A percentile compares a stretch with the other conserved stretches of the same genome.
phyloP scores from a whole-genome alignment of 2,113 vertebrate genomes.

The Promerops cafer region DNA sequence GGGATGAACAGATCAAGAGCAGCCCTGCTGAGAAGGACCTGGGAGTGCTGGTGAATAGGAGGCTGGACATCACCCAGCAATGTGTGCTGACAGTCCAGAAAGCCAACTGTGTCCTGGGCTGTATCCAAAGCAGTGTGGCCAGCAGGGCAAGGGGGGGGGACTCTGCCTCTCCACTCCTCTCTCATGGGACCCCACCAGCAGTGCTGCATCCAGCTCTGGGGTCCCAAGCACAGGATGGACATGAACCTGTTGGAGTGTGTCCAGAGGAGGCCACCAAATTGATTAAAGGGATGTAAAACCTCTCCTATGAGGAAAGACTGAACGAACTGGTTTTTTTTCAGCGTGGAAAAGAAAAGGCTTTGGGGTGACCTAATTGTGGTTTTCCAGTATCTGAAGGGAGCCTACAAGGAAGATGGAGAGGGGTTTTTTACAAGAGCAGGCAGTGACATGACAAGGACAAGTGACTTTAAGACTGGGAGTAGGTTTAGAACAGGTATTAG shows the following conservation, averaged over 20 bases:
- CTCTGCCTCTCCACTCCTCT: background rate
- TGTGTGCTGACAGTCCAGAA: background rate
- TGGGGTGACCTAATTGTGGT: background rate
- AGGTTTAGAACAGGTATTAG: background rate
- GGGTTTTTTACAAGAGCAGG: background rate
- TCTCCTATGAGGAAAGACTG: background rate
- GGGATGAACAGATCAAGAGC: background rate
- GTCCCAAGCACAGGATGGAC: background rate
- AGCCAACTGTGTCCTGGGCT: background rate
- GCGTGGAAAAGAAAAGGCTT: background rate
- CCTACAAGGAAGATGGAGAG: background rate
- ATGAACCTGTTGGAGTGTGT: background rate
- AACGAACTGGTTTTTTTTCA: background rate
- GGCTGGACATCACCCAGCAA: background rate
- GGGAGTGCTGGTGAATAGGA: background rate
- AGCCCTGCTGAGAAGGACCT: fast-evolving
- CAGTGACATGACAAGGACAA: background rate
- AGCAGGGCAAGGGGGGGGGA: background rate
- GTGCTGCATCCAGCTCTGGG: background rate
- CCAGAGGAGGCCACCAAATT: background rate
- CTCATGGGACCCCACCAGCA: background rate
- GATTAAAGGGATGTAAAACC: background rate
- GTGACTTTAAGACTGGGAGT: background rate
- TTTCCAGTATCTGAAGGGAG: background rate
- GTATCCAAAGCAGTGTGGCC: background rate